These are phyloP conservation scores for Elymnias hypermnestra DNA, from an alignment of 1,140 invertebrate species.

Conservation along the genomic window DNA sequence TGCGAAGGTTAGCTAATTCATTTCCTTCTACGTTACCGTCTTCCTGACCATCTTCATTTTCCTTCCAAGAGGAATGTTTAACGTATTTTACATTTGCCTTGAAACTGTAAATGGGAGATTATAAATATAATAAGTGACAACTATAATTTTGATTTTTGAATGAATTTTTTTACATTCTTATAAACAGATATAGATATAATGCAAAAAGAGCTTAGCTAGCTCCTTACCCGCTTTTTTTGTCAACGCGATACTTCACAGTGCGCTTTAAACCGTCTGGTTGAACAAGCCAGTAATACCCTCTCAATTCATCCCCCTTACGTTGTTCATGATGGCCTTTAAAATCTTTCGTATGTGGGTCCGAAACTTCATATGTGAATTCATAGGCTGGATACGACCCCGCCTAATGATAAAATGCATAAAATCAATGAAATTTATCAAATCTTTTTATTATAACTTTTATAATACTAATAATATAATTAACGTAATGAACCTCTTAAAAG, in stretches of 20 bases:
- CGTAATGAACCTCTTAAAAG: too few species aligned
- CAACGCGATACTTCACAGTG: constrained; percentile 31
- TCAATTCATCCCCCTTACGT: constrained; percentile 76
- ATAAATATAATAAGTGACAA: background rate
- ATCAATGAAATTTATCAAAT: too few species aligned
- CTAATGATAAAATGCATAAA: constrained; percentile 17
- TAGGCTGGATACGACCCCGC: constrained; percentile 66
- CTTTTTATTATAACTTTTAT: too few species aligned
- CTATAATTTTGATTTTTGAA: background rate
- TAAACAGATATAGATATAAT: background rate
- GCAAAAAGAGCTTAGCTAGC: background rate
- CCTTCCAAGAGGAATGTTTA: constrained; percentile 4
- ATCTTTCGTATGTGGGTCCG: constrained; percentile 73
- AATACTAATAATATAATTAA: too few species aligned
- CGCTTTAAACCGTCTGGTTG: constrained; percentile 34
- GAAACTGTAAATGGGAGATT: constrained; percentile 16
- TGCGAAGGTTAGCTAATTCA: too few species aligned
- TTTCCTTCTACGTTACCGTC: constrained; percentile 1
- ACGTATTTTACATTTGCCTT: constrained; percentile 23
- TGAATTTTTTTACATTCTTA: background rate
- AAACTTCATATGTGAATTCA: constrained; percentile 77
- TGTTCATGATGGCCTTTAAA: constrained; percentile 71
- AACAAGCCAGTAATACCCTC: constrained; percentile 40
- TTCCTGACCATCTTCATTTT: constrained; percentile 4
- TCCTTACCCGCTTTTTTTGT: constrained; percentile 30